phyloP scores from a whole-genome alignment of 2,113 vertebrate genomes.

The Gopherus evgoodei region DNA sequence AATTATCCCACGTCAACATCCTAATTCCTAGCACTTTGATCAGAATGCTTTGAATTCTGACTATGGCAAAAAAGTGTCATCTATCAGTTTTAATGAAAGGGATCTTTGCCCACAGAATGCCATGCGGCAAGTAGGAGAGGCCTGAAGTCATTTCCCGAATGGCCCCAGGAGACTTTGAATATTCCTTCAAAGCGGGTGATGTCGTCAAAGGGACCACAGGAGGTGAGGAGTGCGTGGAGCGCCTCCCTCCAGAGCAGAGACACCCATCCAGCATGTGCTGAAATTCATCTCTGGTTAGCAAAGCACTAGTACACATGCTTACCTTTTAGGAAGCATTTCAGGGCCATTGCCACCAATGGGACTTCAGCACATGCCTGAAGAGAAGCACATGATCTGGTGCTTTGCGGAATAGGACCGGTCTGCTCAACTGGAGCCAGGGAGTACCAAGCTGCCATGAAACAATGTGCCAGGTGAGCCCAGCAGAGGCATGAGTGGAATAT shows the following conservation, averaged over 20 bases:
- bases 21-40: constrained; percentile 71
- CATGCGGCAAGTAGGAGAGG: neutral
- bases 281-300: neutral
- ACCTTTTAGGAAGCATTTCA: neutral
- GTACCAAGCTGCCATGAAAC: neutral
- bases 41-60: constrained; percentile 55
- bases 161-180: neutral
- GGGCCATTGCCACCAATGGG: rapidly evolving
- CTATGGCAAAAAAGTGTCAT: constrained; percentile 44
- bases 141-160: constrained; percentile 26
- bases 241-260: neutral
- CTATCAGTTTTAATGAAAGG: constrained; percentile 68
- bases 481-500: neutral
- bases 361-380: neutral
- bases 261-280: neutral
- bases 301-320: neutral
- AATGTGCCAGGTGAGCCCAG: rapidly evolving
- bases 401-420: neutral
- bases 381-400: rapidly evolving
- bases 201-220: constrained; percentile 13
- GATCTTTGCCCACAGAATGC: neutral
- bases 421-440: neutral
- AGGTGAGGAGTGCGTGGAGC: neutral
- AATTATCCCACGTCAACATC: constrained; percentile 64
- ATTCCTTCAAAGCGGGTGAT: constrained; percentile 30